Base-by-base conservation (phyloP, 2,113 vertebrate genomes). In the Colistium nudipinnis region DNA sequence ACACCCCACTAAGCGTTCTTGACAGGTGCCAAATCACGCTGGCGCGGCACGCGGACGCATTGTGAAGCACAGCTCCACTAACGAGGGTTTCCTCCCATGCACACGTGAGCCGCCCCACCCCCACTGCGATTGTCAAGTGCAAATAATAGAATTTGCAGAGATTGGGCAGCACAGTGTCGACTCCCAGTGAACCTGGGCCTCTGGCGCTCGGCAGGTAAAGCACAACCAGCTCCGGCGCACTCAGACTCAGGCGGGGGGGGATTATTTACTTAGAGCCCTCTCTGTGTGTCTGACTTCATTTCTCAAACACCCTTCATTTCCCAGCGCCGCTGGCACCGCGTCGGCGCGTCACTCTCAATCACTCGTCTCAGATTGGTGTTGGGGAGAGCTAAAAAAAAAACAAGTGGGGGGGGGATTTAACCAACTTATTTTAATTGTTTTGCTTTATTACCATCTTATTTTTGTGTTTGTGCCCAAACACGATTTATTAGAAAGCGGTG, bases 251-350 rank as follows among this genome's bases (percentile, higher is more conserved):
- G n/a, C n/a, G n/a, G n/a, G n/a, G n/a, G n/a, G 74, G 62, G 79
- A 83, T 85, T 91, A 90, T 90, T 88, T 86, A 76, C 81, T 89
- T 63, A 72, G 69, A 80, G 39, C 72, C 60, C 24, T 60, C 80
- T 79, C 82, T 25, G 74, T 72, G 75, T 83, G 70, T 80, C 88
- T 82, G 80, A 86, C 79, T 81, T 84, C 38, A 84, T 88, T 82
- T 82, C 63, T 81, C 70, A 56, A 67, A 65, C 77, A 69, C 43
- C 48, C 59, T 60, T 81, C 84, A 53, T 78, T 74, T 83, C 63
- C 56, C 41, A 49, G 66, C 9, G 45, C 62, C 52, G 5, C 49
- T 39, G 66, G 54, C 38, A 11, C 25, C 9, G 53, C 36, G 19
- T 53, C 31, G 6, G 25, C 41, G 52, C n/a, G 64, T 82, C 82